These are phyloP conservation scores for Lepeophtheirus salmonis DNA, from an alignment of 1,140 invertebrate genomes.

Conservation along the genomic window DNA sequence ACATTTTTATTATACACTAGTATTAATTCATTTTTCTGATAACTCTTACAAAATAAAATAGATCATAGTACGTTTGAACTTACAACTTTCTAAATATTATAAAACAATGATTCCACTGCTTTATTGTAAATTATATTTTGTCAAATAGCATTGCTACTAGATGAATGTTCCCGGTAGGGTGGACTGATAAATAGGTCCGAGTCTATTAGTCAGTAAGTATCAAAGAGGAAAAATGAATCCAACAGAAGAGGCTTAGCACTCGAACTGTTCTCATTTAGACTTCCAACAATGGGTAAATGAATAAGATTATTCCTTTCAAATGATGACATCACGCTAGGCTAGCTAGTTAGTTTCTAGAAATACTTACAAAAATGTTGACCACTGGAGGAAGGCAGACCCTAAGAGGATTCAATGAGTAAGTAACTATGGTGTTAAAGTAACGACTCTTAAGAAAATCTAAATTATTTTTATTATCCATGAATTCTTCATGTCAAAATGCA, in stretches of 20 bases:
- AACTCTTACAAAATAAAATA: too few relatives aligned
- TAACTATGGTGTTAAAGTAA: constrained; percentile 61
- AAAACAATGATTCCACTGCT: too few relatives aligned
- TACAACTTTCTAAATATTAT: too few relatives aligned
- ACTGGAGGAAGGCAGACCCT: constrained; percentile 51
- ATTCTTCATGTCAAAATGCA: constrained; percentile 61
- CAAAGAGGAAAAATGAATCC: constrained; percentile 59
- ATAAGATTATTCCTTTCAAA: constrained; percentile 52
- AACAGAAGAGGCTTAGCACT: constrained; percentile 24
- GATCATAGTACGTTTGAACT: too few relatives aligned
- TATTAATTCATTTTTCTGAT: too few relatives aligned
- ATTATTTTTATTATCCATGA: constrained; percentile 47
- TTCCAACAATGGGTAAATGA: constrained; percentile 14
- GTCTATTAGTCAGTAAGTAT: constrained; percentile 48
- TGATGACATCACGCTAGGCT: constrained; percentile 71
- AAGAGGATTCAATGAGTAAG: constrained; percentile 63
- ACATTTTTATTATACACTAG: too few relatives aligned
- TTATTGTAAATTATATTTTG: too few relatives aligned
- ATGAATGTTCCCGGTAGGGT: constrained; percentile 5
- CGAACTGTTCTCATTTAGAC: background rate
- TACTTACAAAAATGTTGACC: constrained; percentile 58
- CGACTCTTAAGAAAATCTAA: constrained; percentile 27
- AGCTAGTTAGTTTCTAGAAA: constrained; percentile 68
- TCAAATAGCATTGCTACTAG: too few relatives aligned
- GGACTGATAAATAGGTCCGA: constrained; percentile 22